These are phyloP conservation scores for Synanthedon myopaeformis DNA, from an alignment of 2,888 invertebrate genomes.

Conservation along the genomic window DNA sequence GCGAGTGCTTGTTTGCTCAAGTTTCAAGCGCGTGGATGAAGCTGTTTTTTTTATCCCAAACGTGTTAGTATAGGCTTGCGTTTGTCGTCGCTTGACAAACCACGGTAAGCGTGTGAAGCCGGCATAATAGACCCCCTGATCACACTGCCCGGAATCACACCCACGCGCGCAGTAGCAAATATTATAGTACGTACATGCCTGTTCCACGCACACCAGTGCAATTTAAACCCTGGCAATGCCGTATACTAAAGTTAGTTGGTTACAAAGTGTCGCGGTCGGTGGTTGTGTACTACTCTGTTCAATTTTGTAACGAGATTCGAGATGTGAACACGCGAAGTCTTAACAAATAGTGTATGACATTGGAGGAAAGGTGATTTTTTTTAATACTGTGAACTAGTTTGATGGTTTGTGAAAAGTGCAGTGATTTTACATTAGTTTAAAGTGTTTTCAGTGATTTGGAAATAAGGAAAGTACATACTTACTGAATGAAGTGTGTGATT, in stretches of 20 bases:
- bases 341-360: not conserved
- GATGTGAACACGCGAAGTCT: slow-evolving; percentile 9
- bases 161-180: not conserved
- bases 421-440: not conserved
- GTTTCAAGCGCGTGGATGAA: too few species aligned
- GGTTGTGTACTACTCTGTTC: slow-evolving; percentile 4
- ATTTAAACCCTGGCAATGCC: slow-evolving; percentile 40
- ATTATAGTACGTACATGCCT: slow-evolving; percentile 13
- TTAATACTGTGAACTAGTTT: not conserved
- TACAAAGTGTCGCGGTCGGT: slow-evolving; percentile 4
- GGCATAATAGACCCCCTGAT: not conserved
- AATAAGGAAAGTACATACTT: too few species aligned
- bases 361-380: not conserved
- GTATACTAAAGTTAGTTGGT: slow-evolving; percentile 34
- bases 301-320: slow-evolving; percentile 2
- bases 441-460: too few species aligned
- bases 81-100: too few species aligned
- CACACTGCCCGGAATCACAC: not conserved
- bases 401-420: not conserved
- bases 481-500: not conserved
- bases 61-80: too few species aligned
- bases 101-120: too few species aligned
- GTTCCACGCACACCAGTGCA: slow-evolving; percentile 31
- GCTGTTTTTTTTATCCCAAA: too few species aligned
- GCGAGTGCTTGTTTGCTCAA: too few species aligned